These are phyloP conservation scores for Hydraecia micacea DNA, from an alignment of 2,888 invertebrate species.

Conservation along the genomic window DNA sequence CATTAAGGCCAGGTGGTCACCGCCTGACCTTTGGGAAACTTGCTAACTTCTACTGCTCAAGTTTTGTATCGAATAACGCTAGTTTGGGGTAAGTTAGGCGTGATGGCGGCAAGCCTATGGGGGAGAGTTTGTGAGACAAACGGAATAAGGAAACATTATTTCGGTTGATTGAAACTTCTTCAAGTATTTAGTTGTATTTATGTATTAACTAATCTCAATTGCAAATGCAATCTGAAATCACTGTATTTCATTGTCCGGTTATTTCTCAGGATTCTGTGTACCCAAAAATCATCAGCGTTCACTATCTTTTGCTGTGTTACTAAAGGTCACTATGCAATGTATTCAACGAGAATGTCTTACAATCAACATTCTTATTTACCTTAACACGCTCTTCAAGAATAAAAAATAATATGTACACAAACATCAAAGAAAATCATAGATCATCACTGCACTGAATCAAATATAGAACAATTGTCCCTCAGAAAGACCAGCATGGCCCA, in stretches of 20 bases:
- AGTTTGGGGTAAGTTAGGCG: conserved; percentile 47
- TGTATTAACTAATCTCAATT: neutral
- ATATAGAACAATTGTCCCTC: conserved; percentile 40
- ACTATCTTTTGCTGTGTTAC: neutral
- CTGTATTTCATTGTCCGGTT: neutral
- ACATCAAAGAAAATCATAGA: neutral
- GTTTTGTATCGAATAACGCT: conserved; percentile 54
- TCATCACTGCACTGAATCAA: conserved; percentile 3
- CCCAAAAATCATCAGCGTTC: neutral
- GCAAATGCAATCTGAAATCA: neutral
- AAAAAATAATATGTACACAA: neutral
- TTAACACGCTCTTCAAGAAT: neutral
- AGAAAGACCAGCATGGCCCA: conserved; percentile 17
- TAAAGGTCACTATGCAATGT: neutral
- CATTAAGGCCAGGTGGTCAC: conserved; percentile 55
- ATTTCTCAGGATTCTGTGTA: neutral
- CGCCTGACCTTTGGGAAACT: conserved; percentile 50
- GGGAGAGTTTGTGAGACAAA: conserved; percentile 2
- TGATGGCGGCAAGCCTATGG: conserved; percentile 10
- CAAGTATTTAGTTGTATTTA: neutral
- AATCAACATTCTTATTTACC: neutral
- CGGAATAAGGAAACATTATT: neutral
- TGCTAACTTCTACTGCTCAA: conserved; percentile 45
- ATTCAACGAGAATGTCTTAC: neutral
- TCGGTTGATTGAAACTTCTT: neutral